Conservation (phyloP, 2,888 invertebrate species). For the Eumacrocentrus americanus region DNA sequence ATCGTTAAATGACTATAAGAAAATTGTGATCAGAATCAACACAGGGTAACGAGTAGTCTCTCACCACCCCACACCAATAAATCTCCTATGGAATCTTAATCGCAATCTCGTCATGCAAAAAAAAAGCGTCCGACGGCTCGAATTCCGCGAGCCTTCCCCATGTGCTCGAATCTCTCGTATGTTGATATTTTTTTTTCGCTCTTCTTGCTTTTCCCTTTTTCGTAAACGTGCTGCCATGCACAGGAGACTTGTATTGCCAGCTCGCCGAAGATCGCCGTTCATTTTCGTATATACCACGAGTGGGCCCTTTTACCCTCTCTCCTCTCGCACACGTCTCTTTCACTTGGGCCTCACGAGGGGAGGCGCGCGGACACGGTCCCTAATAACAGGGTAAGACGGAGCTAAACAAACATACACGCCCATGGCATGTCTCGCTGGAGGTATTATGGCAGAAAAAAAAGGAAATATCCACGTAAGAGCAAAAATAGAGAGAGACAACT, state of each 20-base stretch:
- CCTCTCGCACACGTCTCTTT: background rate
- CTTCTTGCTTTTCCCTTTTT: constrained; percentile 10
- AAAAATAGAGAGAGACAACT: constrained; percentile 10
- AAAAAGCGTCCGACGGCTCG: background rate
- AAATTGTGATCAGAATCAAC: no score
- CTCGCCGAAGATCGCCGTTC: background rate
- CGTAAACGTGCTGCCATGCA: constrained; percentile 6
- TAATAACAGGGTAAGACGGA: constrained; percentile 59
- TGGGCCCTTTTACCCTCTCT: background rate
- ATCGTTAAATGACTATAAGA: no score
- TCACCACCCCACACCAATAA: no score
- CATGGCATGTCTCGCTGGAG: constrained; percentile 54
- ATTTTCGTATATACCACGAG: background rate
- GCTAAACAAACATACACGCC: constrained; percentile 63
- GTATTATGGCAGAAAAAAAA: constrained; percentile 28
- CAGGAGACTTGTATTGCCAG: no score
- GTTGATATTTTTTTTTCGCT: background rate
- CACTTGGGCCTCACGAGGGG: constrained; percentile 45
- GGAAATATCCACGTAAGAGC: background rate
- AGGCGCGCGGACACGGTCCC: constrained; percentile 43
- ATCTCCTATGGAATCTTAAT: constrained; percentile 40
- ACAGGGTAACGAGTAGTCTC: no score
- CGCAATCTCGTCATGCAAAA: constrained; percentile 35
- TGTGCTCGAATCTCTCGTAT: constrained; percentile 12
- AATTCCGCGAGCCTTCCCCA: constrained; percentile 6